A percentile compares a stretch with the other conserved stretches of the same genome.
These are phyloP conservation scores for Sandelia bainsii DNA, from an alignment of 2,797 vertebrate species.

Conservation along the genomic window DNA sequence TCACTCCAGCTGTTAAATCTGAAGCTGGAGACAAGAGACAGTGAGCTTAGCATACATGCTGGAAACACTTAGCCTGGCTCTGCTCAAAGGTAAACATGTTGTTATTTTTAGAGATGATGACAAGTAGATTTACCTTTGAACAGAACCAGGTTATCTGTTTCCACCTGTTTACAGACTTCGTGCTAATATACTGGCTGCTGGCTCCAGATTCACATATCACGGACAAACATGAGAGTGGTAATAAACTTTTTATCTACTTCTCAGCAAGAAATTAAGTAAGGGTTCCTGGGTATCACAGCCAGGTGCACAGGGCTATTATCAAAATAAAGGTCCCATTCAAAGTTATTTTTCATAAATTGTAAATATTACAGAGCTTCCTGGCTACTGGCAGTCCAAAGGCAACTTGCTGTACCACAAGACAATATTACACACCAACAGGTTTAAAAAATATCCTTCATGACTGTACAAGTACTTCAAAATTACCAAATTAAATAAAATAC, in stretches of 20 bases:
- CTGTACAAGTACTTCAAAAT: slow-evolving; percentile 62
- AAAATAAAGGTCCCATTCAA: slow-evolving; percentile 37
- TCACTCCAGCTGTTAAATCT: neutral
- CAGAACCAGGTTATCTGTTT: neutral
- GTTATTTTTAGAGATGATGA: neutral
- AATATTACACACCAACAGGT: slow-evolving; percentile 30
- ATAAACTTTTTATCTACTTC: neutral
- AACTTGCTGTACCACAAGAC: slow-evolving; percentile 57
- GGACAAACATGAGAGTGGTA: neutral
- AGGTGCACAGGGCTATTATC: neutral
- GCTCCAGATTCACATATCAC: neutral
- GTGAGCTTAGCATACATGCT: slow-evolving; percentile 3
- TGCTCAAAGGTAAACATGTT: neutral
- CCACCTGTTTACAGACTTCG: slow-evolving; percentile 1
- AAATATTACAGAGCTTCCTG: slow-evolving; percentile 43
- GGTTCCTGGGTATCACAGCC: slow-evolving; percentile 1
- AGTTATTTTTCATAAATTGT: slow-evolving; percentile 17
- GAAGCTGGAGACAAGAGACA: neutral
- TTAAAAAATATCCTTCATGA: slow-evolving; percentile 52
- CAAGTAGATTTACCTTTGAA: neutral
- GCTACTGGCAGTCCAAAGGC: slow-evolving; percentile 51
- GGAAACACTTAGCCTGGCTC: neutral
- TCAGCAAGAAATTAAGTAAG: slow-evolving; percentile 9
- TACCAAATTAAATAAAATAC: slow-evolving; percentile 73
- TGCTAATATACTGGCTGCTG: slow-evolving; percentile 1